Percentiles rank a stretch among this genome's conserved stretches.
phyloP scores from a whole-genome alignment of 2,797 vertebrate species.

The Macropus fuliginosus region DNA sequence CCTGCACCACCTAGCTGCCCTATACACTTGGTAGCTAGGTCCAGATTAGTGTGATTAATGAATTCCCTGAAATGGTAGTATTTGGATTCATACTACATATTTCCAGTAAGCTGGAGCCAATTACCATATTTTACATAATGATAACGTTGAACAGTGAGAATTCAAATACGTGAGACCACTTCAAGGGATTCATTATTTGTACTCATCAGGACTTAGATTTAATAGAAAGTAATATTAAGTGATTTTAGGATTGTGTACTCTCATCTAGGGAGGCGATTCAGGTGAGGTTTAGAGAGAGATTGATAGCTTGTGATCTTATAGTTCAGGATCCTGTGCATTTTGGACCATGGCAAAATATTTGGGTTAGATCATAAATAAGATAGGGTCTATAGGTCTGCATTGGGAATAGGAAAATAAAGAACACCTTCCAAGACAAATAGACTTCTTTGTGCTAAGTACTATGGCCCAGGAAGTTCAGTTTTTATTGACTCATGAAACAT shows the following conservation, averaged over 20 bases:
- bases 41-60: neutral
- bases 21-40: neutral
- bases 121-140: neutral
- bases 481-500: neutral
- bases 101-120: neutral
- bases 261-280: neutral
- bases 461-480: neutral
- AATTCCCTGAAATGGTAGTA: neutral
- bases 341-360: neutral
- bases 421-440: constrained; percentile 10
- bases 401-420: constrained; percentile 1
- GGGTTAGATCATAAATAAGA: constrained; percentile 37
- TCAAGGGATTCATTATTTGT: neutral
- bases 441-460: neutral
- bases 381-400: constrained; percentile 41
- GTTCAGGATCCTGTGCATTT: neutral
- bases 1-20: neutral
- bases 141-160: neutral
- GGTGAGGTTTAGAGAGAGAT: neutral
- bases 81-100: neutral
- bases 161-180: neutral
- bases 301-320: neutral
- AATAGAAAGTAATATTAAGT: neutral
- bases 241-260: neutral
- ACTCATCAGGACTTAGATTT: neutral